Percentiles rank a stretch among this genome's conserved stretches.
phyloP scores from a whole-genome alignment of 2,797 vertebrate genomes.

The Phylloscopus collybita region DNA sequence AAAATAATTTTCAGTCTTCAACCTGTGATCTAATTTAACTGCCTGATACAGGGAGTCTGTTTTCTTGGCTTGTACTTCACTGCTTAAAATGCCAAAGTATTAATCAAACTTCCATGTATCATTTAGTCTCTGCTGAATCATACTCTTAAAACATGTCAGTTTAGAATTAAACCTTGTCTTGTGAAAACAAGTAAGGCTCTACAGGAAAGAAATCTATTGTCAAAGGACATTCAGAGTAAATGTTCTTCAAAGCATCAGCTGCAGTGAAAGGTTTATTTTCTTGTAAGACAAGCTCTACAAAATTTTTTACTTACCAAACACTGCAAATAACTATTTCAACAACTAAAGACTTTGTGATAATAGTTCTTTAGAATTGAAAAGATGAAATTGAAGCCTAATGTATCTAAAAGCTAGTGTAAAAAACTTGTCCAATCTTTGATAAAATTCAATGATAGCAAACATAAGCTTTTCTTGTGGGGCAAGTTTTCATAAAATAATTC shows the following conservation, averaged over 20 bases:
- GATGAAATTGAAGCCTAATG: neutral
- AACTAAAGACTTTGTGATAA: neutral
- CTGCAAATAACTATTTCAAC: neutral
- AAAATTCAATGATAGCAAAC: neutral
- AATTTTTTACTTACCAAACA: neutral
- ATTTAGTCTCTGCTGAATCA: neutral
- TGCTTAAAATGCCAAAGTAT: neutral
- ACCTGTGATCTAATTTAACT: neutral
- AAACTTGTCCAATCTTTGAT: neutral
- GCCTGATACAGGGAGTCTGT: neutral
- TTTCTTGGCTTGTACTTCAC: neutral
- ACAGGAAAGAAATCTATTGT: neutral
- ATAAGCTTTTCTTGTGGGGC: neutral
- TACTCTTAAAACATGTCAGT: neutral
- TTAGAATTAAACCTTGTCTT: neutral
- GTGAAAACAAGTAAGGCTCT: neutral
- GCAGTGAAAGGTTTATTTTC: neutral
- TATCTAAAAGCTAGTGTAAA: neutral
- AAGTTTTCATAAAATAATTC: neutral
- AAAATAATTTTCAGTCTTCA: neutral
- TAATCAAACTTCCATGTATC: neutral
- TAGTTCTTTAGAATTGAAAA: neutral
- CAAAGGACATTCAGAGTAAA: neutral
- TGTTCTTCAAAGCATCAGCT: neutral
- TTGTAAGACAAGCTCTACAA: neutral